These are phyloP conservation scores for Rhyacophila evoluta DNA, from an alignment of 2,888 invertebrate species.

Conservation along the genomic window DNA sequence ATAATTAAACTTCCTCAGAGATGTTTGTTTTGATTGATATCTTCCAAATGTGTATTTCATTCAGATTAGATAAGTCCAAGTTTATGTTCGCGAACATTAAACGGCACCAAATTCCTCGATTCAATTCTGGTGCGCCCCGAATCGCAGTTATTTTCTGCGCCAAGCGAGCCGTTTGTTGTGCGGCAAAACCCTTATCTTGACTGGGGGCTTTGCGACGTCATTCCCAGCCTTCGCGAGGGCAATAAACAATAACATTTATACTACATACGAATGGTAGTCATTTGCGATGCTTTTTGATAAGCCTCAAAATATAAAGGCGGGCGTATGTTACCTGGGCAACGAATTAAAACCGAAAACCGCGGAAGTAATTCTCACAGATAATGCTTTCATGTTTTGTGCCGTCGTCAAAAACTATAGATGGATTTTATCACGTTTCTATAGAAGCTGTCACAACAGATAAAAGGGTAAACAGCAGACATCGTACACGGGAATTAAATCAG, in stretches of 20 bases:
- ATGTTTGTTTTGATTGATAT: too few relatives aligned
- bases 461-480: too few relatives aligned
- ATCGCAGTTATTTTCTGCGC: constrained; percentile 7
- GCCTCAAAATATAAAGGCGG: background rate
- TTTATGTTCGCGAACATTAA: too few relatives aligned
- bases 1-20: too few relatives aligned
- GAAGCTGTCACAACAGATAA: background rate
- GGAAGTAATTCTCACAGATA: constrained; percentile 8
- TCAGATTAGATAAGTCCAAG: too few relatives aligned
- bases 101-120: background rate
- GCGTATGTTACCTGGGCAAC: constrained; percentile 12
- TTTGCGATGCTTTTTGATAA: constrained; percentile 22
- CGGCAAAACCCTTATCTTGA: constrained; percentile 41
- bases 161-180: constrained; percentile 15
- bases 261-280: background rate
- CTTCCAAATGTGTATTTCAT: too few relatives aligned
- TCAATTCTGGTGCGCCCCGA: background rate
- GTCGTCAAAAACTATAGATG: background rate
- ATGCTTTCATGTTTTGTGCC: constrained; percentile 5
- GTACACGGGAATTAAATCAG: background rate
- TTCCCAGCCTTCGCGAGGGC: constrained; percentile 31
- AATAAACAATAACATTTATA: constrained; percentile 28
- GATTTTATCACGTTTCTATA: background rate
- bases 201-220: constrained; percentile 41
- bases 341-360: background rate